Percentiles rank a stretch among this genome's conserved stretches.
Conservation (phyloP, 30 jellyfish, hydroid and myxozoan species). For the Aurelia sp. region DNA sequence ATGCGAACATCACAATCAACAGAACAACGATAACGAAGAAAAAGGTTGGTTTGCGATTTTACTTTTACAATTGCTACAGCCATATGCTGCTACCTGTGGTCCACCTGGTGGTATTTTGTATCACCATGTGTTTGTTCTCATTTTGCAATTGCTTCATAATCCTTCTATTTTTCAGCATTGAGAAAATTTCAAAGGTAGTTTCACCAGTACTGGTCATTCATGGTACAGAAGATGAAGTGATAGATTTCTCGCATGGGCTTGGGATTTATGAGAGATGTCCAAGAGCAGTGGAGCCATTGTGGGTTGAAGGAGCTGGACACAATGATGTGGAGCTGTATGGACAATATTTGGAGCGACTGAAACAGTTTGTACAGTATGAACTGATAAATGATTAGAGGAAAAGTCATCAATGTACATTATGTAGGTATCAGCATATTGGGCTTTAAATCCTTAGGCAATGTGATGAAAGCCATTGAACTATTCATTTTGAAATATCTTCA, state of each 20-base stretch:
- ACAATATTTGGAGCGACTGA: conserved; percentile 92
- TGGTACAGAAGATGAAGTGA: conserved; percentile 99
- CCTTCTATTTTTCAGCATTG: conserved; percentile 74
- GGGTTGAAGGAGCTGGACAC: conserved; percentile 99
- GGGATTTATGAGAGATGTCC: conserved; percentile 94
- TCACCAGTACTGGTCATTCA: conserved; percentile 98
- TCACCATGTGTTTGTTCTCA: too few species aligned
- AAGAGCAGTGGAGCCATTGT: conserved; percentile 98
- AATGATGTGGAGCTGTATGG: conserved; percentile 98
- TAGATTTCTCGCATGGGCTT: conserved; percentile 97
- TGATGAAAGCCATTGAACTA: too few species aligned
- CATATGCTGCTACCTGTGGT: too few species aligned
- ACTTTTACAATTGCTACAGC: too few species aligned
- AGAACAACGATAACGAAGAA: too few species aligned
- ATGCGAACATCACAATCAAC: too few species aligned
- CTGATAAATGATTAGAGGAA: conserved; percentile 74
- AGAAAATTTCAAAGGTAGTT: conserved; percentile 87
- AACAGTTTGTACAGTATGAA: conserved; percentile 98
- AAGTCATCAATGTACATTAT: too few species aligned
- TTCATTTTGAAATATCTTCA: too few species aligned
- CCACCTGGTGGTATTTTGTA: too few species aligned
- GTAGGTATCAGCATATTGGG: too few species aligned
- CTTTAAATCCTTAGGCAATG: too few species aligned
- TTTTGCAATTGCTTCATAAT: neutral
- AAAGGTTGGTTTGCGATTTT: too few species aligned